Conservation (phyloP, 2,888 invertebrate genomes). For the Agonopterix heracliana region DNA sequence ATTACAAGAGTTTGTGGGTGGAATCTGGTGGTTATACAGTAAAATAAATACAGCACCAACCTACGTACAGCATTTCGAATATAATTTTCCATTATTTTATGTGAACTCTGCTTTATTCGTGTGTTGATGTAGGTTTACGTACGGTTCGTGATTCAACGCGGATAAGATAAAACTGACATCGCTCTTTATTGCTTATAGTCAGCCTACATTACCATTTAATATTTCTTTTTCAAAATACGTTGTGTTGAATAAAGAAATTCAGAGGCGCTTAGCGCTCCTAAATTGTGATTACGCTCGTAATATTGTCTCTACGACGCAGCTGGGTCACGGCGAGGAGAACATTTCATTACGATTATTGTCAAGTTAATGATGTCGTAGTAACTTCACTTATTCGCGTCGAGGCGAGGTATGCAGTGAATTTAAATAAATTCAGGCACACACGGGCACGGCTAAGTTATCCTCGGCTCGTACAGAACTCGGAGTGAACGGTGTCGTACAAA, state of each 20-base stretch:
- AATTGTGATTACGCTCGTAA: conserved; percentile 48
- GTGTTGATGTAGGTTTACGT: conserved; percentile 17
- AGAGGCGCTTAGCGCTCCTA: conserved; percentile 29
- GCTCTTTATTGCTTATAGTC: conserved; percentile 28
- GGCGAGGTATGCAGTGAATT: conserved; percentile 50
- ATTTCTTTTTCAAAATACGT: conserved; percentile 28
- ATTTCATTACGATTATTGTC: conserved; percentile 60
- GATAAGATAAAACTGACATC: conserved; percentile 29
- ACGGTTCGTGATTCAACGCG: conserved; percentile 19
- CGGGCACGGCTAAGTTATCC: conserved; percentile 38
- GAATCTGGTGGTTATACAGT: no score
- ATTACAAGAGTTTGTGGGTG: no score
- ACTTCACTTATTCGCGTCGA: conserved; percentile 33
- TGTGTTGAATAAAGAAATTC: conserved; percentile 36
- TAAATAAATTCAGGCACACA: conserved; percentile 51
- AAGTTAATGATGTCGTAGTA: conserved; percentile 59
- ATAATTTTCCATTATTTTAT: not conserved
- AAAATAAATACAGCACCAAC: no score
- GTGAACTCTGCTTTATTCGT: not conserved
- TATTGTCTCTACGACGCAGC: conserved; percentile 42
- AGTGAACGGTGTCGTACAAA: conserved; percentile 38
- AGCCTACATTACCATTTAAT: conserved; percentile 22
- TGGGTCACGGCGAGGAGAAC: conserved; percentile 41
- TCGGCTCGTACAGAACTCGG: conserved; percentile 22
- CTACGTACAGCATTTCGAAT: no score